Evolutionary conservation across 2,113 vertebrate species (phyloP).

Genomic region (Pitta sordida): DNA sequence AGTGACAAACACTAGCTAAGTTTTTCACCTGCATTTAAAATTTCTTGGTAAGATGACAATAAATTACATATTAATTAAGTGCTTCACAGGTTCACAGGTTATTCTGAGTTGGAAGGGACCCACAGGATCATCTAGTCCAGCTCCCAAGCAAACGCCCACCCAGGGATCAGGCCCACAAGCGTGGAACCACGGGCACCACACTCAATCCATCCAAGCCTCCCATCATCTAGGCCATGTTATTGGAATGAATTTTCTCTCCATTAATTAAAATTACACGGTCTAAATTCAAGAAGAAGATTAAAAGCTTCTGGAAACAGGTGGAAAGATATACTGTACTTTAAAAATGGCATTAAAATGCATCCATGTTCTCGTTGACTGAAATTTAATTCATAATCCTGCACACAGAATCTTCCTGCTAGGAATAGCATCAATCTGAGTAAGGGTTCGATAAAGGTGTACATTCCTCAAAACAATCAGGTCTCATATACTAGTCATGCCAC

Average conservation of each 20-base stretch:
- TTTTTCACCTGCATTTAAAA: background rate
- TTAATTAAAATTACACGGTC: constrained; percentile 34
- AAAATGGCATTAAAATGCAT: constrained; percentile 28
- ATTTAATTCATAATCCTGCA: constrained; percentile 22
- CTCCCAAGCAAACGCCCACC: too few species aligned
- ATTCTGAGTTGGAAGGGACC: too few species aligned
- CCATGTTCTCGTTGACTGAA: constrained; percentile 23
- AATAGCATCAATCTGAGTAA: background rate
- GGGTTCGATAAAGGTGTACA: background rate
- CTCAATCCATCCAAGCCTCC: too few species aligned
- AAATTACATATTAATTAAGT: too few species aligned
- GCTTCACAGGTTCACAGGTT: too few species aligned
- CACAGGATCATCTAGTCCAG: too few species aligned
- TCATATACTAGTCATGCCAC: accelerated
- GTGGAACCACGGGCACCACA: too few species aligned
- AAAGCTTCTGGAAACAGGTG: constrained; percentile 29
- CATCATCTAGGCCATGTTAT: too few species aligned
- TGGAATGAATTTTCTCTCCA: constrained; percentile 27
- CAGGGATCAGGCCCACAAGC: too few species aligned
- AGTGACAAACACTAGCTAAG: background rate
- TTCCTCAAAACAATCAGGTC: background rate
- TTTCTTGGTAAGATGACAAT: constrained; percentile 17
- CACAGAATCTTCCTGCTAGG: background rate
- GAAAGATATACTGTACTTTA: constrained; percentile 35
- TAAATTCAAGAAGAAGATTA: constrained; percentile 53